Evolutionary conservation across 2,888 invertebrate genomes (phyloP), one percentile per base, ranked within the genome.

Genomic region (Leucophora obtusa): DNA sequence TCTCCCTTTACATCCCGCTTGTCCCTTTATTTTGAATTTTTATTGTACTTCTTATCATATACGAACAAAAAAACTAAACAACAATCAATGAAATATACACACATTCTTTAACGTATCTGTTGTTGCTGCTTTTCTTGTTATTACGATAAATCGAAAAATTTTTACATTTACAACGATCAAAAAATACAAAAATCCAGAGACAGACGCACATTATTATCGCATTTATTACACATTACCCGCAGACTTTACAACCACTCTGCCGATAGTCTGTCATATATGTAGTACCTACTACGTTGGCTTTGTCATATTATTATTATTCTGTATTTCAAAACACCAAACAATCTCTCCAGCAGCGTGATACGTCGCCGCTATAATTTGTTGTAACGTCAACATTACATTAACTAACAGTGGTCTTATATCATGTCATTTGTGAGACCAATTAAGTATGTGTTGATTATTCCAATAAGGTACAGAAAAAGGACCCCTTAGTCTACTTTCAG

Each of bases 181-280:
- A 47, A 47, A 47, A 47, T 4, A 47, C n/a, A 47, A 47, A 38
- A 47, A 47, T 47, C n/a, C n/a, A 47, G 11, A 11, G 33, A 7
- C 65, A 66, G 54, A 35, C 63, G 43, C 56, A 73, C 71, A 68
- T 76, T 80, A 76, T 73, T 59, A 81, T 73, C 79, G 79, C 82
- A 83, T 82, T 82, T 80, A 82, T 83, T 73, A 79, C 70, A 70
- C 79, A 82, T 79, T 81, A 78, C 75, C 73, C 72, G 79, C 80
- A 73, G 70, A 69, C 76, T 74, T 65, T 18, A 38, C 75, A 28
- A 70, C 21, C 77, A 70, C 79, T 28, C 28, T 28, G 24, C 28
- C 65, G 21, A 69, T 17, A 66, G 73, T 65, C 72, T 63, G 54
- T 54, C 62, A 33, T 62, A 53, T n/a, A 47, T 28, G 33, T 63